Base-by-base conservation (phyloP, 2,113 vertebrate species). In the Strix uralensis region DNA sequence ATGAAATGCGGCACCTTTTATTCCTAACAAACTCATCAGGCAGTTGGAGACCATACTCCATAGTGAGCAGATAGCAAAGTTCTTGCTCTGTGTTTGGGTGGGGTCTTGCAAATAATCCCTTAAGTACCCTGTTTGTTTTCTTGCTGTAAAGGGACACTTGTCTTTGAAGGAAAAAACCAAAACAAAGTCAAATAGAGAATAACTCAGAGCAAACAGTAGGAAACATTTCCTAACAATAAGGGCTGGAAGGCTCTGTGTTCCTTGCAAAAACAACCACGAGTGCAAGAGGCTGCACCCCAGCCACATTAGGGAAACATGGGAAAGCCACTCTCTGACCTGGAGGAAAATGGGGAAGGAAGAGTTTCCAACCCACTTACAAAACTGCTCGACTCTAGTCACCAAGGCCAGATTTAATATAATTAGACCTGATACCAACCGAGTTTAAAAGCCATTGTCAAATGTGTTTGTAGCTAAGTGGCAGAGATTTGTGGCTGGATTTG, bases 131-230 rank as follows among this genome's bases (percentile, higher is more conserved):
- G 62, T 92, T 92, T 95, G 77, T 85, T 96, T 94, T 86, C 74
- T 80, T 93, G 62, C 81, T 96, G 86, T 79, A 95, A 95, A 97
- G 71, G 1, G 54, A 92, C 74, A 73, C 81, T 77, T 89, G 84
- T 88, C 91, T 95, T 95, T 93, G 89, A 95, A 95, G 71, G 38
- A 36, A 93, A 80, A 92, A 74, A 16, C 0, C 8, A 84, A 92
- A 87, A 36, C 89, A 88, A 95, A 97, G 54, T 69, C 71, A 96
- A 93, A 73, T 36, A 65, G 71, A 92, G 58, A 90, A 88, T 71
- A 94, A 91, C 77, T 82, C 40, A 10, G 62, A 89, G 62, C 46
- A 85, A 95, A 74, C 57, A 84, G 44, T 23, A 89, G 73, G 85
- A 95, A 86, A 86, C 59, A 77, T 94, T 95, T 92, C 84, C 75